These are phyloP conservation scores for Cataglyphis albicans DNA, from an alignment of 2,888 invertebrate genomes.

Conservation along the genomic window DNA sequence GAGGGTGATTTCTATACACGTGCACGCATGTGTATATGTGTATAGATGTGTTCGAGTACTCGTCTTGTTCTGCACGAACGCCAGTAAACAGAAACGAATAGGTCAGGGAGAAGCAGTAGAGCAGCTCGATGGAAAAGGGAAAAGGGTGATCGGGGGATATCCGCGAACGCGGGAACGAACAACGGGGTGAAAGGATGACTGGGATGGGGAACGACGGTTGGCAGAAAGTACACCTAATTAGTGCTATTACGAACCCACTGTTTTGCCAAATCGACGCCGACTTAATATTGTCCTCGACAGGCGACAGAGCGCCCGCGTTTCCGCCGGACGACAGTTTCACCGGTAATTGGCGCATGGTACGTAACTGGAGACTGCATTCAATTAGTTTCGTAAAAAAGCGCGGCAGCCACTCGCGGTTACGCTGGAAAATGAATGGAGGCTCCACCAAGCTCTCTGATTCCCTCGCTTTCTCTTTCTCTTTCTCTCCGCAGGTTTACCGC, in stretches of 20 bases:
- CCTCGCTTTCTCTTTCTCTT: constrained; percentile 39
- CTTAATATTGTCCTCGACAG: constrained; percentile 78
- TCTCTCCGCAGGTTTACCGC: neutral
- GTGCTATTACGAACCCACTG: constrained; percentile 79
- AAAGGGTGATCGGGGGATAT: constrained; percentile 54
- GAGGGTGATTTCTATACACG: neutral
- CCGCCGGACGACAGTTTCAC: constrained; percentile 76
- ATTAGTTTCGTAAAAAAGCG: constrained; percentile 81
- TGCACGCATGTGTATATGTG: no score
- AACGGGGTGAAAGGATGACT: constrained; percentile 36
- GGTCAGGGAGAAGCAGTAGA: constrained; percentile 32
- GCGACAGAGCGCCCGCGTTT: constrained; percentile 36
- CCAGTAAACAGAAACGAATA: constrained; percentile 63
- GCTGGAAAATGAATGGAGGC: constrained; percentile 78
- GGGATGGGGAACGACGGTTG: constrained; percentile 48
- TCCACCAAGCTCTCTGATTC: constrained; percentile 51
- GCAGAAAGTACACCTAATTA: constrained; percentile 81
- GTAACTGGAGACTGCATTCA: constrained; percentile 79
- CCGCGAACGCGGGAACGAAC: constrained; percentile 40
- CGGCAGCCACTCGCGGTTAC: constrained; percentile 76
- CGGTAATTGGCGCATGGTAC: constrained; percentile 79
- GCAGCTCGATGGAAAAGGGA: constrained; percentile 4
- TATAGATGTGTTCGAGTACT: neutral
- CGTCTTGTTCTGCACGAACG: constrained; percentile 22
- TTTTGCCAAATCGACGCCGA: constrained; percentile 80